Evolutionary conservation across 2,888 invertebrate genomes (phyloP).

Genomic region (Macroteleia sp.): DNA sequence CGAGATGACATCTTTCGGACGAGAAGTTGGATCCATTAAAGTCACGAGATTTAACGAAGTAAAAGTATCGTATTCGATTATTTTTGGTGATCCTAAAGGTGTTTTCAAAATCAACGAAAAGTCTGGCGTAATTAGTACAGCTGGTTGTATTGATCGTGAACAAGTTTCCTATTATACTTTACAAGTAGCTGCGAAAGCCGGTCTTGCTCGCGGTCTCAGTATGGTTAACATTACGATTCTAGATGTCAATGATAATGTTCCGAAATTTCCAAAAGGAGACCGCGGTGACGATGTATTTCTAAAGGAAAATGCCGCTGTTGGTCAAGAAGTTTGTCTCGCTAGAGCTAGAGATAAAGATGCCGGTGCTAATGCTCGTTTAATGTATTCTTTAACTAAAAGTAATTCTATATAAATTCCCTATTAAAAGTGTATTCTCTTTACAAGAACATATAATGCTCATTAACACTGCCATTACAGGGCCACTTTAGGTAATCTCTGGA

Average conservation of each 20-base stretch:
- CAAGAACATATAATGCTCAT: too few relatives aligned
- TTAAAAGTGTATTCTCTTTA: too few relatives aligned
- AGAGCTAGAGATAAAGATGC: constrained; percentile 94
- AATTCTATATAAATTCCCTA: too few relatives aligned
- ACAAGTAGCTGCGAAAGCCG: constrained; percentile 91
- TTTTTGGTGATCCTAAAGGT: constrained; percentile 91
- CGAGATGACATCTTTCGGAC: constrained; percentile 84
- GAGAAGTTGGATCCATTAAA: constrained; percentile 91
- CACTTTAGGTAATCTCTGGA: too few relatives aligned
- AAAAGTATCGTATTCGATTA: constrained; percentile 89
- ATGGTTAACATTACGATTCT: constrained; percentile 91
- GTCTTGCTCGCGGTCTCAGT: constrained; percentile 90
- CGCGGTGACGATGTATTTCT: constrained; percentile 89
- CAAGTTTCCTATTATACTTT: constrained; percentile 90
- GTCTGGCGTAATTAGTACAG: constrained; percentile 91
- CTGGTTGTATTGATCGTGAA: constrained; percentile 93
- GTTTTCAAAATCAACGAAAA: constrained; percentile 92
- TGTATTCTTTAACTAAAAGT: constrained; percentile 92
- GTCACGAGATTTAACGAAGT: constrained; percentile 82
- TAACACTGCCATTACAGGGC: too few relatives aligned
- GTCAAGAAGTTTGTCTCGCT: constrained; percentile 95
- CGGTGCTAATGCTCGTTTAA: constrained; percentile 93
- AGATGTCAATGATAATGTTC: constrained; percentile 96
- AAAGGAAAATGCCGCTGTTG: constrained; percentile 95
- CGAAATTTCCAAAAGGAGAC: constrained; percentile 91